These are phyloP conservation scores for Coleophora deauratella DNA, from an alignment of 2,888 invertebrate species.

Conservation along the genomic window DNA sequence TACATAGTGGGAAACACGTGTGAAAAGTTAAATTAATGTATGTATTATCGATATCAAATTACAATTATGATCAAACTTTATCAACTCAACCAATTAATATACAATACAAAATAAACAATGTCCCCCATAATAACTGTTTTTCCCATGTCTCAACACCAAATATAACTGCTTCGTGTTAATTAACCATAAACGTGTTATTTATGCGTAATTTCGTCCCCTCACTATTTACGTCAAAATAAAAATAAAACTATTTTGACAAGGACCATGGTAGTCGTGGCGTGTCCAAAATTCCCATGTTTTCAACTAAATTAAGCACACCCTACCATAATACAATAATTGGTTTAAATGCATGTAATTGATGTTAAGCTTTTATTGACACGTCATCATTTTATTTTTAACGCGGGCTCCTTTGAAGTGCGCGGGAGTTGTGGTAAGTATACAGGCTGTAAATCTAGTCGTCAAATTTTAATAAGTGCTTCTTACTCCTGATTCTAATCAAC, in stretches of 20 bases:
- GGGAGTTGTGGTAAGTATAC: conserved; percentile 10
- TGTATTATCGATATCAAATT: no score
- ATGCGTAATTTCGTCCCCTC: conserved; percentile 5
- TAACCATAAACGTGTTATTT: conserved; percentile 12
- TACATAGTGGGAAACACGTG: no score
- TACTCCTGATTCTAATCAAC: no score
- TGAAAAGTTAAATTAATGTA: no score
- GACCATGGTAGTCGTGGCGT: conserved; percentile 8
- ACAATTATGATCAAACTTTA: no score
- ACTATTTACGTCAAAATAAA: conserved; percentile 2
- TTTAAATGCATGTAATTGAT: conserved; percentile 44
- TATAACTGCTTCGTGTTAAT: conserved; percentile 4
- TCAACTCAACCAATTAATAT: no score
- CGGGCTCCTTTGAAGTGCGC: conserved; percentile 13
- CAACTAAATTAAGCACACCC: conserved; percentile 26
- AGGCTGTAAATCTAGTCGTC: conserved; percentile 2
- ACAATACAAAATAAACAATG: background rate
- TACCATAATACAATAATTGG: conserved; percentile 33
- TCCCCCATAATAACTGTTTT: background rate
- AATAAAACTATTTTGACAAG: conserved; percentile 1
- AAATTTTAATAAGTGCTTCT: no score
- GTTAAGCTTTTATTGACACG: conserved; percentile 48
- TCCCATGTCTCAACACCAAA: conserved; percentile 2
- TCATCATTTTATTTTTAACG: conserved; percentile 33
- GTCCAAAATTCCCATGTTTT: conserved; percentile 20